phyloP scores from a whole-genome alignment of 2,888 invertebrate genomes.

The Anticlea derivata region DNA sequence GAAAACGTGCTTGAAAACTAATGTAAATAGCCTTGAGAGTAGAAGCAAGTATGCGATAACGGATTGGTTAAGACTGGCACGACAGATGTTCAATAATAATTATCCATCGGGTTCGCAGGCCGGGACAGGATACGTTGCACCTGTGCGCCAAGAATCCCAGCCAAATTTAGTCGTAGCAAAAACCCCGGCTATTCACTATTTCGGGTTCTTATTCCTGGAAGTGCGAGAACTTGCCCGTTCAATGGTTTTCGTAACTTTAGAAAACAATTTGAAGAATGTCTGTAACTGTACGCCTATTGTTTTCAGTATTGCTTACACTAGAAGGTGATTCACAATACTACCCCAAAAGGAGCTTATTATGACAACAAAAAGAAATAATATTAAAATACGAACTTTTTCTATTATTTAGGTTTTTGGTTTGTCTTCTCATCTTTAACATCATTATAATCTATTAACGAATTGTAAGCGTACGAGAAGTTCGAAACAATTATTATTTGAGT shows the following conservation, averaged over 20 bases:
- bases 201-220: slow-evolving; percentile 30
- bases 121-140: slow-evolving; percentile 75
- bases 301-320: background rate
- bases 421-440: too few relatives aligned
- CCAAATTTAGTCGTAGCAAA: slow-evolving; percentile 61
- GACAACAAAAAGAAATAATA: too few relatives aligned
- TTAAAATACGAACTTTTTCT: too few relatives aligned
- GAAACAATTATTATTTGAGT: too few relatives aligned
- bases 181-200: slow-evolving; percentile 47
- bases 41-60: slow-evolving; percentile 19
- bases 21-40: slow-evolving; percentile 23
- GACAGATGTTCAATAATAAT: slow-evolving; percentile 72
- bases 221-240: slow-evolving; percentile 1
- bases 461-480: too few relatives aligned
- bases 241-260: background rate
- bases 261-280: background rate
- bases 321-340: too few relatives aligned
- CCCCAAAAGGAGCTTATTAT: too few relatives aligned
- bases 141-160: slow-evolving; percentile 63
- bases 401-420: too few relatives aligned
- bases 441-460: too few relatives aligned
- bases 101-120: slow-evolving; percentile 56
- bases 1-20: slow-evolving; percentile 22
- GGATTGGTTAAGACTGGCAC: slow-evolving; percentile 21
- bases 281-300: background rate